Conservation (phyloP, 1,140 invertebrate species). For the Pachypeltis micranthus region DNA sequence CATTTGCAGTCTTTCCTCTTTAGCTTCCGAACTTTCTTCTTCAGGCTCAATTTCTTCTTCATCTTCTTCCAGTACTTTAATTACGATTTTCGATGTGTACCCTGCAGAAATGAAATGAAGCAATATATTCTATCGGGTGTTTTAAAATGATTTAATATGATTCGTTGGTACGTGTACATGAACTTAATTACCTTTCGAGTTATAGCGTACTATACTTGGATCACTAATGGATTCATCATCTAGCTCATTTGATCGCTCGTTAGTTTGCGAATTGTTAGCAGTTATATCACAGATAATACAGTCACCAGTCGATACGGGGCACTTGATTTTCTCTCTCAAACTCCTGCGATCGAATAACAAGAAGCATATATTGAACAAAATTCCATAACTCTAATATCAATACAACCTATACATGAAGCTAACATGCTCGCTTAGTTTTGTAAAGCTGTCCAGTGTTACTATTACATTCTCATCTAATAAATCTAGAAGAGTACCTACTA, state of each 20-base stretch:
- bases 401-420: too few relatives aligned
- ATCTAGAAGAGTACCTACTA: too few relatives aligned
- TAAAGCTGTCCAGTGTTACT: too few relatives aligned
- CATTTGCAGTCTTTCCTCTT: conserved; percentile 9
- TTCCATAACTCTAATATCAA: too few relatives aligned
- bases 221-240: neutral
- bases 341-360: neutral
- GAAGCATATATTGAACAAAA: too few relatives aligned
- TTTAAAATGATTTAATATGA: too few relatives aligned
- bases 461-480: too few relatives aligned
- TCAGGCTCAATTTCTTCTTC: conserved; percentile 12
- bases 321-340: neutral
- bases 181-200: neutral
- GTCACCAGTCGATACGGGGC: neutral
- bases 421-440: too few relatives aligned
- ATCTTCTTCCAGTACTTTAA: conserved; percentile 11
- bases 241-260: neutral
- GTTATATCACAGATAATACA: neutral
- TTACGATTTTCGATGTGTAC: neutral
- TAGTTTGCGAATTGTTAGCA: neutral
- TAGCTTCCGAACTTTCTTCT: neutral
- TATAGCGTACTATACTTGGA: neutral
- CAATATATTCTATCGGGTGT: too few relatives aligned
- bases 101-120: neutral
- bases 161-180: too few relatives aligned